phyloP scores from a whole-genome alignment of 2,888 invertebrate species.

The Galeruca laticollis region DNA sequence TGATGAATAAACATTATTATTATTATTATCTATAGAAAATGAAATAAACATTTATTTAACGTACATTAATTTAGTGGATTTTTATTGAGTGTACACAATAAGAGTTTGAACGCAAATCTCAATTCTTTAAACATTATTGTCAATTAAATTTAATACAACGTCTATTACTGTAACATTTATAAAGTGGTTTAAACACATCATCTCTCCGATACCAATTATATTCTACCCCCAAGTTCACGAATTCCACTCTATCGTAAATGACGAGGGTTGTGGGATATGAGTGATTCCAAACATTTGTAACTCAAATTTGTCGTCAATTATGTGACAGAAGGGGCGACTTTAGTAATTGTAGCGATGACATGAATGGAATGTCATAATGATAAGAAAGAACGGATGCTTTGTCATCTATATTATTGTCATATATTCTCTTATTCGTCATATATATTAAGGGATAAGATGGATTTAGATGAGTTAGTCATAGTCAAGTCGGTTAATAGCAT shows the following conservation, averaged over 20 bases:
- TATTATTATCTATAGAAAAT: no score
- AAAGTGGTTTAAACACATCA: background rate
- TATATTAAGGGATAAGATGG: background rate
- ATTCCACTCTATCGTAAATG: background rate
- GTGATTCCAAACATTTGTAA: conserved; percentile 20
- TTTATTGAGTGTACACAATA: no score
- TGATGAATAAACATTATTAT: no score
- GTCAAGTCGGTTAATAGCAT: background rate
- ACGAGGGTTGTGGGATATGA: conserved; percentile 16
- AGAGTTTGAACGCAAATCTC: background rate
- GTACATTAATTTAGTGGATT: no score
- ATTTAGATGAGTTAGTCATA: background rate
- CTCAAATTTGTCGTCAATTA: conserved; percentile 31
- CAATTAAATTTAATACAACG: background rate
- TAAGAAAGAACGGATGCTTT: conserved; percentile 20
- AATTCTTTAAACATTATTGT: background rate
- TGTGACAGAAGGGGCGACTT: conserved; percentile 32
- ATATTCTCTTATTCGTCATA: background rate
- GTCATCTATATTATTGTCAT: conserved; percentile 16
- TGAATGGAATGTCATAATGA: conserved; percentile 17
- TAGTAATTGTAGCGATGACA: conserved; percentile 17
- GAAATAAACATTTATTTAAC: no score
- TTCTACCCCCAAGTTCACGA: background rate
- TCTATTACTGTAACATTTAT: background rate
- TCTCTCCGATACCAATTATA: background rate